Conservation (phyloP, 2,113 vertebrate species). For the Bujurquina vittata region DNA sequence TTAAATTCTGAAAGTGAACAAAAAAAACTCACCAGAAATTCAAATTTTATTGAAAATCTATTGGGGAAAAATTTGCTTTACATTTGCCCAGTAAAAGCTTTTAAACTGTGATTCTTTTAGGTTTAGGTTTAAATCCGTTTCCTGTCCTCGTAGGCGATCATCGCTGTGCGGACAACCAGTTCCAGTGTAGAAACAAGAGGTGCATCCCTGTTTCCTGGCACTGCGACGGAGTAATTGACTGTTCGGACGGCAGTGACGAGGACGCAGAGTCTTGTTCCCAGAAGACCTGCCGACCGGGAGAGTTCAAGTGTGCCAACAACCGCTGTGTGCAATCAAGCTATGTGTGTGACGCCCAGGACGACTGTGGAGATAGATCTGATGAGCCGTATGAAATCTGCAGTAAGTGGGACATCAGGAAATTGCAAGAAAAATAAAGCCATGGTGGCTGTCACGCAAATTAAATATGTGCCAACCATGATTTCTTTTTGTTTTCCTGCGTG, state of each 20-base stretch:
- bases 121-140: not conserved
- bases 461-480: not conserved
- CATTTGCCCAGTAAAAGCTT: not conserved
- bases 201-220: slow-evolving; percentile 79
- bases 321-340: slow-evolving; percentile 64
- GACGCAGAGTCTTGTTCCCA: slow-evolving; percentile 69
- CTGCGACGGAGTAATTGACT: slow-evolving; percentile 76
- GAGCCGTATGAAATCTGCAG: slow-evolving; percentile 74
- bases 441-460: not conserved
- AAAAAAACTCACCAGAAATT: not conserved
- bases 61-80: not conserved
- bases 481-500: not conserved
- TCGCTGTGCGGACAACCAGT: slow-evolving; percentile 75
- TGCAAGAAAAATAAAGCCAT: not conserved
- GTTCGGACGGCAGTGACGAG: slow-evolving; percentile 76
- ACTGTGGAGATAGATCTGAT: slow-evolving; percentile 75
- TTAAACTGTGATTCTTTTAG: not conserved
- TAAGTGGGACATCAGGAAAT: slow-evolving; percentile 41
- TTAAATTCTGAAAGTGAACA: accelerated
- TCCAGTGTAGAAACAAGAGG: slow-evolving; percentile 78
- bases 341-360: slow-evolving; percentile 70
- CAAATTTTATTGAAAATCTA: not conserved
- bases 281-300: slow-evolving; percentile 71
- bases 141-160: slow-evolving; percentile 66
- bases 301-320: slow-evolving; percentile 70